A percentile compares a stretch with the other conserved stretches of the same genome.
Evolutionary conservation across 2,797 vertebrate species (phyloP).

Genomic region (Leptoclinus maculatus): DNA sequence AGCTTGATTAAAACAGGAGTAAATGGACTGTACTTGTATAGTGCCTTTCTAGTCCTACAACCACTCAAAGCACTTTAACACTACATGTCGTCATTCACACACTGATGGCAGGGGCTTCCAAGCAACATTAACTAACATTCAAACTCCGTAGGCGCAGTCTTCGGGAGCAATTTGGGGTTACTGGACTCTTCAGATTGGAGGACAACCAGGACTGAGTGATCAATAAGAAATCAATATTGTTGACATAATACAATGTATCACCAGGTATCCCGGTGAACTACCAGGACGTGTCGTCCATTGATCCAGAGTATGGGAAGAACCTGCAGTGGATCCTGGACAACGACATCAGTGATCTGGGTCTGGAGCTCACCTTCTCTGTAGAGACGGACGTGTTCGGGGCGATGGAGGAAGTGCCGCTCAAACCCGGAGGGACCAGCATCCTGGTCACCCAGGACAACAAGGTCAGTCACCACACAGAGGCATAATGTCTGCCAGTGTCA

Average conservation of each 20-base stretch:
- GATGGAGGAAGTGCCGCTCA: slow-evolving; percentile 97
- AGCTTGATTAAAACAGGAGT: background rate
- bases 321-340: slow-evolving; percentile 99
- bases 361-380: slow-evolving; percentile 97
- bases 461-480: slow-evolving; percentile 74
- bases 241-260: background rate
- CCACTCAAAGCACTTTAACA: no score
- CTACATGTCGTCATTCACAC: no score
- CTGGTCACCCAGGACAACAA: slow-evolving; percentile 98
- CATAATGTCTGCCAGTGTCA: background rate
- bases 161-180: no score
- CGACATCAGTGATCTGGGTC: slow-evolving; percentile 96
- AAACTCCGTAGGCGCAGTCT: no score
- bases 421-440: slow-evolving; percentile 93
- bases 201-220: background rate
- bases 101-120: no score
- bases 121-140: no score
- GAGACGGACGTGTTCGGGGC: slow-evolving; percentile 98
- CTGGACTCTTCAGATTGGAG: no score
- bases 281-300: slow-evolving; percentile 98
- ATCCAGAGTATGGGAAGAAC: slow-evolving; percentile 99
- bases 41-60: no score
- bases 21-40: no score
- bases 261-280: slow-evolving; percentile 98
- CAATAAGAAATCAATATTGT: background rate